phyloP scores from a whole-genome alignment of 2,888 invertebrate species.

The Candidula unifasciata region DNA sequence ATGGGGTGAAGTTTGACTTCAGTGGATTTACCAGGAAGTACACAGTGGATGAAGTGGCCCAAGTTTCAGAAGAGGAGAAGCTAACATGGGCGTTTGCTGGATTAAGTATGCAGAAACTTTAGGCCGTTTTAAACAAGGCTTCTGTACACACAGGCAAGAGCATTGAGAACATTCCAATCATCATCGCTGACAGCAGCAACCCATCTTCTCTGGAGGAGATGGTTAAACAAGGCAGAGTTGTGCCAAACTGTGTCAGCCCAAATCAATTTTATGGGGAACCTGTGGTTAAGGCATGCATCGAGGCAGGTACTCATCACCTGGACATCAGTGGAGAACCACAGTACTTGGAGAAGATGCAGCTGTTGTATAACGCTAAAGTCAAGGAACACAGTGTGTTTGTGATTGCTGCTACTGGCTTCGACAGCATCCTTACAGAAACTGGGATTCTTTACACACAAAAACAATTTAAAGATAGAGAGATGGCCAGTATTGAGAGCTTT shows the following conservation, averaged over 20 bases:
- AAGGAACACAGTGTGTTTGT: conserved; percentile 89
- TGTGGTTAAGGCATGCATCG: conserved; percentile 92
- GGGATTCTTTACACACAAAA: conserved; percentile 84
- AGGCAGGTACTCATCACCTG: conserved; percentile 89
- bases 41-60: conserved; percentile 84
- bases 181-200: conserved; percentile 88
- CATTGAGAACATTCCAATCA: conserved; percentile 82
- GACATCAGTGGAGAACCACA: conserved; percentile 96
- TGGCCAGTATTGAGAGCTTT: conserved; percentile 86
- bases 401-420: conserved; percentile 94
- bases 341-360: conserved; percentile 91
- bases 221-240: conserved; percentile 87
- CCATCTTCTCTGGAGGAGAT: conserved; percentile 87
- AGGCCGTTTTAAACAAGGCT: conserved; percentile 80
- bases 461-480: conserved; percentile 79
- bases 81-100: conserved; percentile 95
- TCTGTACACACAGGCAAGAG: conserved; percentile 79
- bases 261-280: conserved; percentile 89
- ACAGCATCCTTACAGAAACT: conserved; percentile 93
- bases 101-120: conserved; percentile 82
- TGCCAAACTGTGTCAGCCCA: conserved; percentile 96
- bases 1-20: conserved; percentile 81
- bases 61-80: conserved; percentile 78
- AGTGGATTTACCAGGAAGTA: conserved; percentile 94
- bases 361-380: conserved; percentile 85